These are phyloP conservation scores for Stenoptilia bipunctidactyla DNA, from an alignment of 2,888 invertebrate species.

Conservation along the genomic window DNA sequence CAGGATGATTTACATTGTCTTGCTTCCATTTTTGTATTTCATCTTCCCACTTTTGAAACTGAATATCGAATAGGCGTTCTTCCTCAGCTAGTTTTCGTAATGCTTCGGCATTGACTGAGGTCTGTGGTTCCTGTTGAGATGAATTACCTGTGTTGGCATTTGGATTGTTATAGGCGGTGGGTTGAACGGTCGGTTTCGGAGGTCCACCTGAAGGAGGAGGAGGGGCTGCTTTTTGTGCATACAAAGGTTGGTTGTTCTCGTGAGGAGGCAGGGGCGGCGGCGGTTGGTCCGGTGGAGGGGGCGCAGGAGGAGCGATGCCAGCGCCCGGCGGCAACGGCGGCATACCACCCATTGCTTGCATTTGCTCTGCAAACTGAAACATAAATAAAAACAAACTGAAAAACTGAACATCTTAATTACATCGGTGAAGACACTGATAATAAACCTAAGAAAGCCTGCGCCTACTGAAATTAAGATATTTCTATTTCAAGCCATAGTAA, in stretches of 20 bases:
- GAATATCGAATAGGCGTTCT: conserved; percentile 88
- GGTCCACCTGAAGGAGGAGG: neutral
- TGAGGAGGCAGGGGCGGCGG: conserved; percentile 48
- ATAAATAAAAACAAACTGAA: conserved; percentile 7
- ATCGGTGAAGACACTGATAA: too few species aligned
- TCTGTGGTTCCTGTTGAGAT: conserved; percentile 7
- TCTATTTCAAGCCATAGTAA: too few species aligned
- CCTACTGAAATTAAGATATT: conserved; percentile 22
- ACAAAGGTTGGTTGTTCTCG: conserved; percentile 55
- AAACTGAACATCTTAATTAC: neutral
- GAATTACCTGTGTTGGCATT: neutral
- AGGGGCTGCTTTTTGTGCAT: conserved; percentile 15
- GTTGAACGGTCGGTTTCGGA: neutral
- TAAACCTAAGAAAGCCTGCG: too few species aligned
- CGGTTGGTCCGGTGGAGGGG: conserved; percentile 35
- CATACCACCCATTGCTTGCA: conserved; percentile 38
- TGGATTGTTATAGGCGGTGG: neutral
- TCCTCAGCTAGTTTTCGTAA: conserved; percentile 69
- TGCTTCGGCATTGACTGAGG: conserved; percentile 42
- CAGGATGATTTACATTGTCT: conserved; percentile 92
- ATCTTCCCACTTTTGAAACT: conserved; percentile 92
- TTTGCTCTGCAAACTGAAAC: conserved; percentile 52
- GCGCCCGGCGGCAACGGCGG: conserved; percentile 29
- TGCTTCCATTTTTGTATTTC: conserved; percentile 93
- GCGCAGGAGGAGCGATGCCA: conserved; percentile 24